Evolutionary conservation across 1,140 invertebrate species (phyloP).

Genomic region (Tetragnatha versicolor): DNA sequence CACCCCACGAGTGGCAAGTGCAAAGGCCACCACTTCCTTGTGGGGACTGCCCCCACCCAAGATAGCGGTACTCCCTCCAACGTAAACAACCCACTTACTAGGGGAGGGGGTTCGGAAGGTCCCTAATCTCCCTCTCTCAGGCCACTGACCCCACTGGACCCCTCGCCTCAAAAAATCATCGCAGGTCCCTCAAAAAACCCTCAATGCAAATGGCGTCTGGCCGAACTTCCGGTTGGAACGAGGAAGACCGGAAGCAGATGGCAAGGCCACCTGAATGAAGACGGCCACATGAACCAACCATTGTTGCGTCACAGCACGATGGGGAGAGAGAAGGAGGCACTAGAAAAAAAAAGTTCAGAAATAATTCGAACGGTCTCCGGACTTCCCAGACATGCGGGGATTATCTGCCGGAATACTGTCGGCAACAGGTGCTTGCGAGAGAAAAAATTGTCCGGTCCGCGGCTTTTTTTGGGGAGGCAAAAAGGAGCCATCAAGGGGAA

Average conservation of each 20-base stretch:
- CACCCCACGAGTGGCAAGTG: neutral
- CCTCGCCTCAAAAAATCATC: too few species aligned
- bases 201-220: conserved; percentile 43
- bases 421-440: conserved; percentile 37
- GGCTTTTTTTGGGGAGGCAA: conserved; percentile 17
- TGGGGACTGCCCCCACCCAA: neutral
- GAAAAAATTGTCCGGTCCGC: conserved; percentile 41
- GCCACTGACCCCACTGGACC: conserved; percentile 50
- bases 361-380: conserved; percentile 41
- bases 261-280: conserved; percentile 52
- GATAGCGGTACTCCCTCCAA: conserved; percentile 38
- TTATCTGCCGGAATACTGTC: neutral
- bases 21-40: conserved; percentile 9
- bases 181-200: conserved; percentile 16
- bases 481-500: neutral
- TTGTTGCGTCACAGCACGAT: conserved; percentile 49
- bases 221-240: conserved; percentile 44
- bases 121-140: conserved; percentile 7
- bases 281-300: conserved; percentile 45
- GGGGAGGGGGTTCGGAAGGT: neutral
- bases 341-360: conserved; percentile 2
- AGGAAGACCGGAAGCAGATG: conserved; percentile 55
- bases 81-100: conserved; percentile 31
- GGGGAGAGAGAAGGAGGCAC: neutral
- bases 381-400: conserved; percentile 30